phyloP scores from a whole-genome alignment of 2,113 vertebrate genomes.

The Odontesthes bonariensis region DNA sequence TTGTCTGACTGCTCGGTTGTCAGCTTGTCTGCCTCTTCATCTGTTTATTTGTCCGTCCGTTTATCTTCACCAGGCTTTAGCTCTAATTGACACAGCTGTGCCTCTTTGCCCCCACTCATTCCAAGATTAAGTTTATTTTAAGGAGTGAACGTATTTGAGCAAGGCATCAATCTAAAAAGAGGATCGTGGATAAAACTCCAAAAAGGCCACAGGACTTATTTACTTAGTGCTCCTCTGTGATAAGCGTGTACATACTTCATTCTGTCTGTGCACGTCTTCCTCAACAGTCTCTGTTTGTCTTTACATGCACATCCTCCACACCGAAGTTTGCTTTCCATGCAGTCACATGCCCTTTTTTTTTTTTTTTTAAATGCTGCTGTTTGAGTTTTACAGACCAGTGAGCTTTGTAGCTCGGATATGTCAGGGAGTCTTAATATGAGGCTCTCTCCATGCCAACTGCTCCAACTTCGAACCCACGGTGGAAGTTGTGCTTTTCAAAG shows the following conservation, averaged over 20 bases:
- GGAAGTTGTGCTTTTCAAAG: constrained; percentile 41
- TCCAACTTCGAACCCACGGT: constrained; percentile 50
- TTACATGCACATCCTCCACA: constrained; percentile 33
- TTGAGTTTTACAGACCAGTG: constrained; percentile 45
- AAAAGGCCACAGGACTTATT: constrained; percentile 4
- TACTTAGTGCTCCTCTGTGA: neutral
- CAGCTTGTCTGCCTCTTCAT: constrained; percentile 36
- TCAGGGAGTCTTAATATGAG: constrained; percentile 37
- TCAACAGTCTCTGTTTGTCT: constrained; percentile 24
- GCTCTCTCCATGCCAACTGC: constrained; percentile 26
- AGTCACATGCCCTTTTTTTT: constrained; percentile 24
- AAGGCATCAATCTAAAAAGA: neutral
- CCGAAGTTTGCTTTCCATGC: constrained; percentile 38
- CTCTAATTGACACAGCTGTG: constrained; percentile 12
- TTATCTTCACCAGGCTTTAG: constrained; percentile 18
- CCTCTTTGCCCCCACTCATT: constrained; percentile 5
- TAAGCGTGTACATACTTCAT: neutral
- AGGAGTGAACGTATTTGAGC: neutral
- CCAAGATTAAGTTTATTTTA: neutral
- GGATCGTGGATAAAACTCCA: constrained; percentile 7
- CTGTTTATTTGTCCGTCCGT: constrained; percentile 19
- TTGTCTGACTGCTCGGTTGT: constrained; percentile 12
- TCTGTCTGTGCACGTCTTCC: constrained; percentile 1
- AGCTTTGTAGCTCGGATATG: constrained; percentile 36
- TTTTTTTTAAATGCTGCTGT: constrained; percentile 24